Base-by-base conservation (phyloP, 1,140 invertebrate species). In the Apis cerana region DNA sequence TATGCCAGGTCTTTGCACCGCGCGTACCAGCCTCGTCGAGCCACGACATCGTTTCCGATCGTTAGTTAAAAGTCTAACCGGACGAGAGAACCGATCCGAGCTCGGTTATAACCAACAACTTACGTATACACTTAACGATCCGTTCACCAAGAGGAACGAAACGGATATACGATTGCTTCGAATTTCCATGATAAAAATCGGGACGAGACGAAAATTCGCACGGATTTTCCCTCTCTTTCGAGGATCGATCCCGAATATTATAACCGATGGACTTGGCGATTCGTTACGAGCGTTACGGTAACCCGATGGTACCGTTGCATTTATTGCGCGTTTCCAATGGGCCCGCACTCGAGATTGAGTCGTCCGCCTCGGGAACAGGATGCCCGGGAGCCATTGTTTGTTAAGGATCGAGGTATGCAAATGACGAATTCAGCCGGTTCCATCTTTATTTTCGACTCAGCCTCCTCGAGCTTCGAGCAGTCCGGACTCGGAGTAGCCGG, bases 1-100 rank as follows among this genome's bases (percentile, higher is more conserved):
- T 89, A 88, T 88, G 83, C 85, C 85, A 80, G 85, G 88, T 89
- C 85, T 87, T 89, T 89, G 88, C 83, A 85, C 88, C 79, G 82
- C 59, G 68, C 50, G 56, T 58, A 58, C 64, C 82, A 75, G 77
- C 62, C 85, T 79, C 65, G 75, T 48, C 85, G 72, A 54, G 80
- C 82, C 82, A 75, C 71, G 85, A 75, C 76, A 89, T 87, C 80
- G 83, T 89, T 89, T 87, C 80, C 77, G 85, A 89, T 89, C 83
- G 80, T 82, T 68, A 75, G 61, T 67, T 77, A 84, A 84, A 43
- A 85, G 56, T 23, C 62, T 5, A 70, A 75, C 83, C 79, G 69
- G 84, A 67, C 71, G 72, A 54, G 77, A 75, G 77, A 43, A 62
- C 61, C 75, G 86, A 87, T 87, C 85, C 50, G 43, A 21, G 72